phyloP scores from a whole-genome alignment of 2,113 vertebrate species.

The Myocastor coypus region DNA sequence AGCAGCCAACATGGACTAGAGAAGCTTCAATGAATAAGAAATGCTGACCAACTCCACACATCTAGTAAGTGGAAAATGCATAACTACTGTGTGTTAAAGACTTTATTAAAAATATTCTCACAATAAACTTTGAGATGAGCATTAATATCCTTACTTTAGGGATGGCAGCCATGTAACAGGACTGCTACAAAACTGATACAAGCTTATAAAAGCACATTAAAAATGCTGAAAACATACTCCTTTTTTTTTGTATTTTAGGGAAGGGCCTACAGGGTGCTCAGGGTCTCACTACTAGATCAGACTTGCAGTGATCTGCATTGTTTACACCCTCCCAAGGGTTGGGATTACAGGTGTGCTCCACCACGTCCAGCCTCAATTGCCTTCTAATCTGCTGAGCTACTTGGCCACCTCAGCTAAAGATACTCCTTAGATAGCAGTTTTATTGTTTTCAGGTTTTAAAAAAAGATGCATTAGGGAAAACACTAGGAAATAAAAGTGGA shows the following conservation, averaged over 20 bases:
- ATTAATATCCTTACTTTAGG: neutral
- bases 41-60: neutral
- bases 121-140: neutral
- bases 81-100: neutral
- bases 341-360: too few species aligned
- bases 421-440: neutral
- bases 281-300: too few species aligned
- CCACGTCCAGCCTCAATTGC: too few species aligned
- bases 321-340: too few species aligned
- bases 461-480: neutral
- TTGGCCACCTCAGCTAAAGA: too few species aligned
- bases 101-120: neutral
- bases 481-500: slow-evolving; percentile 16
- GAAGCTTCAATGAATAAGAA: neutral
- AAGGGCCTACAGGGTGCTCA: too few species aligned
- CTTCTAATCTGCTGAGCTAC: too few species aligned
- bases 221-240: neutral
- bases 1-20: neutral
- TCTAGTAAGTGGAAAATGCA: neutral
- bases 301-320: too few species aligned
- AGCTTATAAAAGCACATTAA: slow-evolving; percentile 17
- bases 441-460: slow-evolving; percentile 18
- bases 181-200: neutral
- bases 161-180: neutral
- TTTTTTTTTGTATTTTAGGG: too few species aligned